Conservation (phyloP, 2,888 invertebrate species). For the Julus scandinavius region DNA sequence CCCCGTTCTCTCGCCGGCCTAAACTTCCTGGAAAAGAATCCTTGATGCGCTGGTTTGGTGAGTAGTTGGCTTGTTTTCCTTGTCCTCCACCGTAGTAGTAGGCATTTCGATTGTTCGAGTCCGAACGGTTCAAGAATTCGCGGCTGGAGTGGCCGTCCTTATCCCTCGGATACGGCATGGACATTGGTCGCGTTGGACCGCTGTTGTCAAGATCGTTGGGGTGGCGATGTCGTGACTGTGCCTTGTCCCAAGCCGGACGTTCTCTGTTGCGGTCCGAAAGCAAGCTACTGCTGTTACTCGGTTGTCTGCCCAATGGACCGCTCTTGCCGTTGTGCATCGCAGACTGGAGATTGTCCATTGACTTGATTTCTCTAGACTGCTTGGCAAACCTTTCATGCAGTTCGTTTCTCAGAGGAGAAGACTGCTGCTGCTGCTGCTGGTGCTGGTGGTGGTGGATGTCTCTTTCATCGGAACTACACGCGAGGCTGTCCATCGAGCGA, state of each 20-base stretch:
- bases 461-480: constrained; percentile 38
- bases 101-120: constrained; percentile 41
- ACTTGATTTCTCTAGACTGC: constrained; percentile 49
- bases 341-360: constrained; percentile 51
- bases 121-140: constrained; percentile 11
- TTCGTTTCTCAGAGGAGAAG: constrained; percentile 11
- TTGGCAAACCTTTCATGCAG: constrained; percentile 30
- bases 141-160: not conserved
- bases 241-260: not conserved
- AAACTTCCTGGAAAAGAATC: constrained; percentile 40
- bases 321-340: not conserved
- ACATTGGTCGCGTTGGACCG: not conserved
- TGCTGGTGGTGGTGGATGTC: constrained; percentile 42
- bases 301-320: constrained; percentile 44
- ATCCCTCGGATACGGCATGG: not conserved
- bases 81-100: constrained; percentile 25
- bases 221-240: not conserved
- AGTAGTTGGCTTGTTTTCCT: not conserved
- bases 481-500: constrained; percentile 55
- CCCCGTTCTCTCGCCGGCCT: not conserved
- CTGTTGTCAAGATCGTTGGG: not conserved
- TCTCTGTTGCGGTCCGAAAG: constrained; percentile 26
- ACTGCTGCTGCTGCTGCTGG: constrained; percentile 18
- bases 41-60: not conserved
- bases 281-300: constrained; percentile 50